A percentile compares a stretch with the other conserved stretches of the same genome.
phyloP scores from a whole-genome alignment of 1,140 invertebrate genomes.

The Teleopsis dalmanni region DNA sequence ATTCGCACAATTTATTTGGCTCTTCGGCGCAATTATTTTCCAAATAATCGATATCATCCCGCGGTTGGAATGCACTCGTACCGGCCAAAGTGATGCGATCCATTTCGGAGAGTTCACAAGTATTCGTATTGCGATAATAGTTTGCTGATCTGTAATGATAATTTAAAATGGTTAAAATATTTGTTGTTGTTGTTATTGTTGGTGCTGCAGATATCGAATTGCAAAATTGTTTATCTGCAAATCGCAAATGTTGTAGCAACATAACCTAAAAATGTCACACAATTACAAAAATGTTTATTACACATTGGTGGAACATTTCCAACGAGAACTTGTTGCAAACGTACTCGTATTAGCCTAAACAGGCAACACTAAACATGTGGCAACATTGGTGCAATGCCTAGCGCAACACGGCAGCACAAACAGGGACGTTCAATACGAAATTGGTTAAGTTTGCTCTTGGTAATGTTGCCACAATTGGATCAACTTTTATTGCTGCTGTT shows the following conservation, averaged over 20 bases:
- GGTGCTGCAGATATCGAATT: neutral
- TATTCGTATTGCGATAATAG: constrained; percentile 72
- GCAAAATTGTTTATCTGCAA: neutral
- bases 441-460: too few species aligned
- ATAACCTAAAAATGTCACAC: too few species aligned
- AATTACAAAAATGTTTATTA: too few species aligned
- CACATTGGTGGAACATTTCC: too few species aligned
- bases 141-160: constrained; percentile 68
- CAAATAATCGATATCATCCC: constrained; percentile 71
- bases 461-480: too few species aligned
- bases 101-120: constrained; percentile 83
- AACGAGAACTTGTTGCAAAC: too few species aligned
- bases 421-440: too few species aligned
- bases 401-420: too few species aligned
- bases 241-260: neutral
- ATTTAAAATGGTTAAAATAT: constrained; percentile 19
- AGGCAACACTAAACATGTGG: too few species aligned
- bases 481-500: too few species aligned
- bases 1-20: constrained; percentile 85
- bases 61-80: constrained; percentile 62
- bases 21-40: constrained; percentile 87
- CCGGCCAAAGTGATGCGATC: constrained; percentile 79
- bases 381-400: too few species aligned
- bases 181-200: neutral
- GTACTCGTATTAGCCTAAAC: too few species aligned